Percentiles rank a stretch among this genome's conserved stretches.
Conservation (phyloP, 1,140 invertebrate species). For the Cherax destructor region DNA sequence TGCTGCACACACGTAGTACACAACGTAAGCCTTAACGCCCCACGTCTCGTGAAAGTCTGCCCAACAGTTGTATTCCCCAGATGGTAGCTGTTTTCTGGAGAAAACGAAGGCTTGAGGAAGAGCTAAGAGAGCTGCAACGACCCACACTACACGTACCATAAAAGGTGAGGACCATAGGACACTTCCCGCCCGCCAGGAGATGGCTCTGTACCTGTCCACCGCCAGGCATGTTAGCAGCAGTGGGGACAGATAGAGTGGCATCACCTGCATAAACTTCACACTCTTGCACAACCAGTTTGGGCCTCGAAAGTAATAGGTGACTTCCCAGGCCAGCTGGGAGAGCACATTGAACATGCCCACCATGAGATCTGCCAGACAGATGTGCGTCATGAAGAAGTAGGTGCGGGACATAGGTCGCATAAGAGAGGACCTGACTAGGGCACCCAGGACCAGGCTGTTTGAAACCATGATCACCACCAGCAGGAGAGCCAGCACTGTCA, state of each 20-base stretch:
- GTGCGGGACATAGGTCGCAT: conserved; percentile 35
- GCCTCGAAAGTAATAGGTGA: conserved; percentile 37
- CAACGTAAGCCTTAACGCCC: conserved; percentile 29
- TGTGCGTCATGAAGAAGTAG: conserved; percentile 45
- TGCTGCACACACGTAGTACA: conserved; percentile 40
- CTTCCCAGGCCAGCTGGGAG: conserved; percentile 42
- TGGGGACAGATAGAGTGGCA: conserved; percentile 42
- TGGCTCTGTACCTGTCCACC: conserved; percentile 42
- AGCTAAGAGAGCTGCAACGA: conserved; percentile 14
- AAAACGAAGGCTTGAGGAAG: conserved; percentile 41
- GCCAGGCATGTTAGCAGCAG: conserved; percentile 43
- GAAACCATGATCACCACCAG: conserved; percentile 41
- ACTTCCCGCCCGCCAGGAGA: conserved; percentile 27
- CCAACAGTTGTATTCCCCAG: conserved; percentile 34
- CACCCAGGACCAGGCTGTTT: conserved; percentile 33
- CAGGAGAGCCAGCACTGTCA: conserved; percentile 20
- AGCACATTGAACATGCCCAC: conserved; percentile 41
- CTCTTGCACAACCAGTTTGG: conserved; percentile 47
- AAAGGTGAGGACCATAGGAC: conserved; percentile 30
- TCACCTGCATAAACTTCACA: conserved; percentile 49
- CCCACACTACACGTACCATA: conserved; percentile 30
- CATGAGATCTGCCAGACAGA: conserved; percentile 41
- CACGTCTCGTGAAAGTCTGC: conserved; percentile 28
- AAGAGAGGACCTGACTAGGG: conserved; percentile 29
- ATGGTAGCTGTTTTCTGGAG: not conserved